Base-by-base conservation (phyloP, 2,797 vertebrate species). In the Crocodylus rhombifer region DNA sequence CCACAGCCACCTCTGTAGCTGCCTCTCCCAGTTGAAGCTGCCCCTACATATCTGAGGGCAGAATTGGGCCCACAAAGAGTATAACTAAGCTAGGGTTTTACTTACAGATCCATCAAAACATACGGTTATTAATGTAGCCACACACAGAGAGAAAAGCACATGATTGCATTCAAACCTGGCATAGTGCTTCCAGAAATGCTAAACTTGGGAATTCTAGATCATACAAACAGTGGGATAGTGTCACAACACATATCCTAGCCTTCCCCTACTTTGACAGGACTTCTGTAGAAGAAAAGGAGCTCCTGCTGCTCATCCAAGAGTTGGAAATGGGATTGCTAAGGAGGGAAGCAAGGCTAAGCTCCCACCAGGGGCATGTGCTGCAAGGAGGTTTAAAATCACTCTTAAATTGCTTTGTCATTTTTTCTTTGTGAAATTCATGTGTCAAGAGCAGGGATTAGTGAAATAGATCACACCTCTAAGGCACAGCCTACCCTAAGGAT, bases 401-500 rank as follows among this genome's bases (percentile, higher is more conserved):
- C 26, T 57, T 62, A 65, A 89, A 79, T 8, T 17, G 15, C n/a
- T 85, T 85, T 77, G 12, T 4, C 4, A 12, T 21, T 82, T 91
- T 80, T 18, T 3, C 3, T 56, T 79, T 60, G 11, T 90, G 77
- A 67, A 88, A 67, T 5, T 2, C 4, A 3, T 14, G 11, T 2
- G 5, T 2, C 25, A 56, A 55, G 57, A 87, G 12, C 25, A 23
- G 28, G 14, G n/a, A 62, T 79, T 14, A 82, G 16, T 8, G 63
- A 26, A 16, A 0, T 6, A 65, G 33, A 75, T 42, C 14, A 5
- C 1, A 1, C 1, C 1, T 71, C 33, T 58, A 36, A 14, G 15
- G 23, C 9, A 42, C 0, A 2, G 21, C 6, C 76, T 64, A 75
- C 4, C 2, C 11, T 42, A 28, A 55, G 0, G 10, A 5, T 4